Evolutionary conservation across 2,797 vertebrate species (phyloP), one percentile per base, ranked within the genome.

Genomic region (Anguilla megastoma): DNA sequence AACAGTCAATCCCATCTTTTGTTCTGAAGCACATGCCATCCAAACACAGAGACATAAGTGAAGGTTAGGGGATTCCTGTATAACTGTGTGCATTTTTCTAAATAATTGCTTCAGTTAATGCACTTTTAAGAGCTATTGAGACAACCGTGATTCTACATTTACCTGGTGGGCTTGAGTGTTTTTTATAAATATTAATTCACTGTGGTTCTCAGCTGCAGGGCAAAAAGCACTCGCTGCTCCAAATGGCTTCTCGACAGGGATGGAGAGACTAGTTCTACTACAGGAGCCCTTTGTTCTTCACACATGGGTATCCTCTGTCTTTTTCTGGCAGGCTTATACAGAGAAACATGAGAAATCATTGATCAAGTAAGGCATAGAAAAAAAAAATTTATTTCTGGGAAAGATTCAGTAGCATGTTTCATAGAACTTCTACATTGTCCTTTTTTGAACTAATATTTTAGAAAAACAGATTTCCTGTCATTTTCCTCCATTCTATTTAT

Each of bases 211-310:
- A 52, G 85, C 86, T 87, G 69, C 89, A 45, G 5, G 88, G 89
- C 89, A 88, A 36, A 87, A 87, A 14, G 63, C 90, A 88, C 88
- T 85, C 91, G 87, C 88, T 88, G 87, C 88, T 87, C 85, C n/a
- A 45, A 92, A 91, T 90, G 90, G 89, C 88, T 83, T 89, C 89
- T 90, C 89, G 83, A 87, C 80, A 12, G 80, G 79, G 54, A 66
- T 80, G 41, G 86, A 85, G 86, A 86, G 88, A 88, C 86, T 85
- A 76, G 16, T 88, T 86, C 58, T 69, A 30, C 88, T 48, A 12
- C 45, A 9, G 24, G 45, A 82, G 79, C 45, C 79, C 18, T n/a
- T 50, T 82, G 79, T 82, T 82, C 79, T 82, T 48, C 18, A 50
- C 79, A 50, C 45, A 82, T 82, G 79, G 45, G 79, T 82, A 50